A percentile compares a stretch with the other conserved stretches of the same genome.
These are phyloP conservation scores for Bergia puertoricense DNA, from an alignment of 92 coral and sea anemone species.

Conservation along the genomic window DNA sequence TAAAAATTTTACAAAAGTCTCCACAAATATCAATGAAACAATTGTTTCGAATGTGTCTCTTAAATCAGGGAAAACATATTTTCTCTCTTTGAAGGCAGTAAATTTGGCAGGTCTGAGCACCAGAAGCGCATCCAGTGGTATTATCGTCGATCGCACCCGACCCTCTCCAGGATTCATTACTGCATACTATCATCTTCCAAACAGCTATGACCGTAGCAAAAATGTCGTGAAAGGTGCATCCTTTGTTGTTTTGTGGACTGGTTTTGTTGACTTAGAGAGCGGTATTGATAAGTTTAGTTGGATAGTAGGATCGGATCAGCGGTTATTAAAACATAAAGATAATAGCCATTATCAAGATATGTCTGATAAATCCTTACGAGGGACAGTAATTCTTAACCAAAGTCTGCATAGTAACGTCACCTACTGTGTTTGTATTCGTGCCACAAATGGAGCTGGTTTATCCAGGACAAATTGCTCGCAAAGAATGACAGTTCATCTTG, in stretches of 20 bases:
- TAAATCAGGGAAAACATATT: conserved; percentile 59
- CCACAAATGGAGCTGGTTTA: conserved; percentile 77
- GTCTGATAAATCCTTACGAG: conserved; percentile 58
- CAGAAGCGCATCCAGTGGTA: conserved; percentile 64
- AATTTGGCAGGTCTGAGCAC: conserved; percentile 68
- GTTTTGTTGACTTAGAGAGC: conserved; percentile 78
- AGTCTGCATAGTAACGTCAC: conserved; percentile 62
- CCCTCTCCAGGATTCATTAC: conserved; percentile 66
- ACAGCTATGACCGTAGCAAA: conserved; percentile 61
- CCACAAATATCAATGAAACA: not conserved
- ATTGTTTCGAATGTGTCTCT: conserved; percentile 45
- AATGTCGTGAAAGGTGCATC: conserved; percentile 64
- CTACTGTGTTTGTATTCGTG: conserved; percentile 74
- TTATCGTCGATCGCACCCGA: conserved; percentile 71
- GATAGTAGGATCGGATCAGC: conserved; percentile 57
- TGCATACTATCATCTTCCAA: conserved; percentile 66
- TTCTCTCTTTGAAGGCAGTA: conserved; percentile 46
- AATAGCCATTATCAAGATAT: conserved; percentile 28
- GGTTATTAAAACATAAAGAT: conserved; percentile 16
- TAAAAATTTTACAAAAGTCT: conserved; percentile 54
- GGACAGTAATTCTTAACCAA: conserved; percentile 59
- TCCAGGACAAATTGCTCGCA: conserved; percentile 69
- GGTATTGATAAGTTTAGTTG: conserved; percentile 66
- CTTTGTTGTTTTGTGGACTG: conserved; percentile 74
- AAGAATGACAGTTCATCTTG: conserved; percentile 66